Evolutionary conservation across 1,140 invertebrate species (phyloP).

Genomic region (Drosophila subobscura): DNA sequence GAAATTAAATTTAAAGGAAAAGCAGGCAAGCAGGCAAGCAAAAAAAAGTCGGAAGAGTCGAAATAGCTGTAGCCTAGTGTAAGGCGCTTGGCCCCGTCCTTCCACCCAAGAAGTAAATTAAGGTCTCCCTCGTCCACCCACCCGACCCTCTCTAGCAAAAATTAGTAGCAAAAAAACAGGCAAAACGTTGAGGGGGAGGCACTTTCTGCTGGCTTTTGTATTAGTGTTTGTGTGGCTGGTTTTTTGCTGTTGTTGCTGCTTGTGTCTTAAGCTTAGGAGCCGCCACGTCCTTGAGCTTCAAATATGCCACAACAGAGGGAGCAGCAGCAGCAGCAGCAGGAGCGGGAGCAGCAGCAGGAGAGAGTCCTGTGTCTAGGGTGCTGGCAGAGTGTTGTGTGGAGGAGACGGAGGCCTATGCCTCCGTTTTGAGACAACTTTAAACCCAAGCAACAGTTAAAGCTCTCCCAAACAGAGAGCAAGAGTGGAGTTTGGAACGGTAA

Average conservation of each 20-base stretch:
- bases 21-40: constrained; percentile 11
- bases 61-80: constrained; percentile 53
- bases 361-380: constrained; percentile 2
- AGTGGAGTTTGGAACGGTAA: constrained; percentile 1
- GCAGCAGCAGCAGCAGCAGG: background rate
- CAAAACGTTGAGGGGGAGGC: constrained; percentile 29
- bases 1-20: constrained; percentile 80
- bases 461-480: too few species aligned
- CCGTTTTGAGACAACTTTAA: constrained; percentile 47
- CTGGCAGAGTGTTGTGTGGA: constrained; percentile 13
- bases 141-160: constrained; percentile 3
- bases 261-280: constrained; percentile 48
- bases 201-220: constrained; percentile 36
- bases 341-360: too few species aligned
- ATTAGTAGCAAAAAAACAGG: constrained; percentile 14
- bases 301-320: constrained; percentile 26
- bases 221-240: constrained; percentile 10
- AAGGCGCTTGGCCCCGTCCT: constrained; percentile 17
- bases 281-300: constrained; percentile 74
- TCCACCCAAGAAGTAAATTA: constrained; percentile 51
- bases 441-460: constrained; percentile 40
- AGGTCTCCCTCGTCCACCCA: constrained; percentile 10
- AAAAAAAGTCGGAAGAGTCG: background rate
- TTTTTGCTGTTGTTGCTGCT: constrained; percentile 16
- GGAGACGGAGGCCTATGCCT: constrained; percentile 4